These are phyloP conservation scores for Otolemur crassicaudatus DNA, from an alignment of 2,797 vertebrate species.

Conservation along the genomic window DNA sequence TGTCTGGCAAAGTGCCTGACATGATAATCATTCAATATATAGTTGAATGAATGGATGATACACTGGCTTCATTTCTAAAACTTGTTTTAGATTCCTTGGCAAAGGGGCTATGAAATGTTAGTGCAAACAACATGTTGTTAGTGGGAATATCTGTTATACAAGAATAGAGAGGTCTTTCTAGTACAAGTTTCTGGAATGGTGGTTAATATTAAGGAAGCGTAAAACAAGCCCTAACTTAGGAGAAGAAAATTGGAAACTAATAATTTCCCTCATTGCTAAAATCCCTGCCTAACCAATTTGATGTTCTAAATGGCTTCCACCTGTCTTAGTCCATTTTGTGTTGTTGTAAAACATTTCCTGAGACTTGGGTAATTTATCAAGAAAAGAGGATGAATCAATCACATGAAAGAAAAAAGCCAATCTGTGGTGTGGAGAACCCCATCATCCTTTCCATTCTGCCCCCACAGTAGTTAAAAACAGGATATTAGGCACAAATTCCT, in stretches of 20 bases:
- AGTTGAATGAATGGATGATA: neutral
- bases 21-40: constrained; percentile 26
- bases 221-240: neutral
- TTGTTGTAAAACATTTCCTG: neutral
- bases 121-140: neutral
- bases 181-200: neutral
- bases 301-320: neutral
- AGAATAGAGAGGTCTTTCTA: neutral
- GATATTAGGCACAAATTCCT: constrained; percentile 72
- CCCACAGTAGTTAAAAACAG: constrained; percentile 81
- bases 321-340: neutral
- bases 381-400: constrained; percentile 77
- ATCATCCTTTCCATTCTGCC: constrained; percentile 78
- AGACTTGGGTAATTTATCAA: neutral
- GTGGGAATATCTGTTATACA: neutral
- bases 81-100: constrained; percentile 30
- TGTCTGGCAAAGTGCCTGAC: neutral
- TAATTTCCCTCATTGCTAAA: neutral
- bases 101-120: neutral
- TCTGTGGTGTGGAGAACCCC: constrained; percentile 64
- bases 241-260: neutral
- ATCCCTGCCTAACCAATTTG: neutral
- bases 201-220: neutral
- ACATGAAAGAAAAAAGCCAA: constrained; percentile 74
- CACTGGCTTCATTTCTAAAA: constrained; percentile 19